These are phyloP conservation scores for Aleadryas rufinucha DNA, from an alignment of 2,113 vertebrate species.

Conservation along the genomic window DNA sequence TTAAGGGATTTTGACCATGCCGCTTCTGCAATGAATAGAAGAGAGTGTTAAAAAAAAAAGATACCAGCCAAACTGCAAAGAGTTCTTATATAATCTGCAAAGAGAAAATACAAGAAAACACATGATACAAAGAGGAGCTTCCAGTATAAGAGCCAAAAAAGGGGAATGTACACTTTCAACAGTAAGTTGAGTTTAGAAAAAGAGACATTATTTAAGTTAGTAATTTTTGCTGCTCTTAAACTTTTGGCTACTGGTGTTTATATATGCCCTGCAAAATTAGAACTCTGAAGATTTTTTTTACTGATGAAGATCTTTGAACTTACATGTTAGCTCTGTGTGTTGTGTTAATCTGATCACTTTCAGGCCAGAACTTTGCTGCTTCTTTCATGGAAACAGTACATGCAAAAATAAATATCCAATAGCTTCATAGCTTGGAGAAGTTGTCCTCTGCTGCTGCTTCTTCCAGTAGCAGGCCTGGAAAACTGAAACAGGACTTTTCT, in stretches of 20 bases:
- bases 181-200: background rate
- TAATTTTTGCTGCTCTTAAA: background rate
- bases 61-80: background rate
- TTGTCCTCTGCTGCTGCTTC: background rate
- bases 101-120: background rate
- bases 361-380: background rate
- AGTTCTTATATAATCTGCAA: background rate
- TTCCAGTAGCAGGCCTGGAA: background rate
- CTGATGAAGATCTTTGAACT: background rate
- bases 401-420: background rate
- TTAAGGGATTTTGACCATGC: background rate
- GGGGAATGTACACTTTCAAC: background rate
- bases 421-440: background rate
- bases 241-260: background rate
- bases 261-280: background rate
- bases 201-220: background rate
- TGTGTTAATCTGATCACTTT: background rate
- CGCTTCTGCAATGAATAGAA: background rate
- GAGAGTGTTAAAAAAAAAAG: background rate
- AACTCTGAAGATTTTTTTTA: background rate
- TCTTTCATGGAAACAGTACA: background rate
- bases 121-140: background rate
- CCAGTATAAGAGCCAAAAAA: background rate
- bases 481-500: background rate
- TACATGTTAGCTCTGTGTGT: background rate